Evolutionary conservation across 2,888 invertebrate genomes (phyloP).

Genomic region (Melanophora roralis): DNA sequence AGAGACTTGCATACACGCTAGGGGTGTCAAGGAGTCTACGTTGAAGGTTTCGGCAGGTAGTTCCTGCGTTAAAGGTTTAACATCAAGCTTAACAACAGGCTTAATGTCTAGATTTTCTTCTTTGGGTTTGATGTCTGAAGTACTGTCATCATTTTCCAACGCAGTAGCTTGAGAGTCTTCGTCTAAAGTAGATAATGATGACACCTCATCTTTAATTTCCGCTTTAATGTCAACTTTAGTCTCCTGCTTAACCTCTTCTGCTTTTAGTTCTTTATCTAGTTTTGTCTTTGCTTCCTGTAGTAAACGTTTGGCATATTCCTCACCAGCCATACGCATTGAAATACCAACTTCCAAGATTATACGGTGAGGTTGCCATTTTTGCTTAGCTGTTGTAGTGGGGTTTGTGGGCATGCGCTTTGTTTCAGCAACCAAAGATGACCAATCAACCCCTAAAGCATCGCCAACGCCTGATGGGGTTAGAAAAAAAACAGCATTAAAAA

Average conservation of each 20-base stretch:
- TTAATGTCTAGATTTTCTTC: constrained; percentile 65
- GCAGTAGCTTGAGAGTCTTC: constrained; percentile 56
- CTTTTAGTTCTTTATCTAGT: constrained; percentile 67
- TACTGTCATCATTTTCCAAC: constrained; percentile 48
- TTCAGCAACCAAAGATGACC: constrained; percentile 92
- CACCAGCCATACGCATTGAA: constrained; percentile 87
- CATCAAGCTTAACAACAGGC: constrained; percentile 59
- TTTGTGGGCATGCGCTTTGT: constrained; percentile 77
- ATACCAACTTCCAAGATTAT: constrained; percentile 89
- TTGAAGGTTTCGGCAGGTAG: constrained; percentile 53
- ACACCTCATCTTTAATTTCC: constrained; percentile 63
- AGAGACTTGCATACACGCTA: constrained; percentile 80
- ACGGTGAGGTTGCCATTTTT: constrained; percentile 88
- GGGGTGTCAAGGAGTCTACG: constrained; percentile 75
- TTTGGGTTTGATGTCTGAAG: constrained; percentile 47
- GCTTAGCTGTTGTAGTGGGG: constrained; percentile 80
- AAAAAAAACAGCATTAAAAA: constrained; percentile 18
- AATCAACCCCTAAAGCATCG: constrained; percentile 96
- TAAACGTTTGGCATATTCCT: constrained; percentile 79
- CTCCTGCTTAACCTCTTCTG: constrained; percentile 58
- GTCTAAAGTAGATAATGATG: constrained; percentile 62
- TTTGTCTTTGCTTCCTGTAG: constrained; percentile 74
- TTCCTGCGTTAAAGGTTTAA: constrained; percentile 67
- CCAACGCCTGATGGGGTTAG: constrained; percentile 80
- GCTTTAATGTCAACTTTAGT: constrained; percentile 61